Evolutionary conservation across 2,888 invertebrate genomes (phyloP).

Genomic region (Deilephila elpenor): DNA sequence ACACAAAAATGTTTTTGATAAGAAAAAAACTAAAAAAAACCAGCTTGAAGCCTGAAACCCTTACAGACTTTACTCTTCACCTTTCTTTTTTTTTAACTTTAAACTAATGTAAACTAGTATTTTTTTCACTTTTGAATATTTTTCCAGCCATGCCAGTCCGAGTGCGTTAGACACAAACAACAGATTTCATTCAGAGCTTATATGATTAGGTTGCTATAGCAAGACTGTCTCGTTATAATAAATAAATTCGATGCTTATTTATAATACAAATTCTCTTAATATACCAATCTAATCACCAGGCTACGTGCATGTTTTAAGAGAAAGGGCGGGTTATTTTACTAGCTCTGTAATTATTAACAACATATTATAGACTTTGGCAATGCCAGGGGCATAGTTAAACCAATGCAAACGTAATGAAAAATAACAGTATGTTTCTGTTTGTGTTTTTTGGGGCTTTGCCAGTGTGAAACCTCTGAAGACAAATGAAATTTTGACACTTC

Average conservation of each 20-base stretch:
- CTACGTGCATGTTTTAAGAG: constrained; percentile 33
- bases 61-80: constrained; percentile 7
- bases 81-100: constrained; percentile 11
- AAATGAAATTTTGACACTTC: neutral
- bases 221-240: constrained; percentile 40
- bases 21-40: neutral
- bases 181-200: constrained; percentile 32
- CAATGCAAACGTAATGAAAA: no score
- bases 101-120: neutral
- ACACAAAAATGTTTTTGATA: neutral
- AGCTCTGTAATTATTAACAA: no score
- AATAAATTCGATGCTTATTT: constrained; percentile 49
- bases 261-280: constrained; percentile 50
- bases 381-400: no score
- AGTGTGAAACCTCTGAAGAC: no score
- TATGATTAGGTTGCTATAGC: constrained; percentile 46
- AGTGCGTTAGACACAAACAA: neutral
- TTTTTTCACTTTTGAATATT: neutral
- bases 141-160: neutral
- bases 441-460: no score
- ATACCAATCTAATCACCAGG: constrained; percentile 59
- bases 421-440: no score
- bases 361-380: no score
- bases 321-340: neutral
- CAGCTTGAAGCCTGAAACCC: constrained; percentile 9